These are phyloP conservation scores for Myiotriccus ornatus DNA, from an alignment of 2,797 vertebrate genomes.

Conservation along the genomic window DNA sequence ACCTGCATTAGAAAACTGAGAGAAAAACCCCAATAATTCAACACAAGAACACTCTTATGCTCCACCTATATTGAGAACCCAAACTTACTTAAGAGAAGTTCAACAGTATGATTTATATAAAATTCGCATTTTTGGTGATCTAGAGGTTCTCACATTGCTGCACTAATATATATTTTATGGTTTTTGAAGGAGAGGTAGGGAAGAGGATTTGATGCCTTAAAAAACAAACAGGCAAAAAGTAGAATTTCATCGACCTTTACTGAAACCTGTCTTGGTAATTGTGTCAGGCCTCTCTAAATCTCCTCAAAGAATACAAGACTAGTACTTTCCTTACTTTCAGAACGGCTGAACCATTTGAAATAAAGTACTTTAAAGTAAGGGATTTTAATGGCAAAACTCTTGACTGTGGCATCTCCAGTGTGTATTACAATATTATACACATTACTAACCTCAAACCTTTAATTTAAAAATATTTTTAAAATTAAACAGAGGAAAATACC, in stretches of 20 bases:
- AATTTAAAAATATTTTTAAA: slow-evolving; percentile 10
- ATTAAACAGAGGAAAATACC: slow-evolving; percentile 25
- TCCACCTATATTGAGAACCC: neutral
- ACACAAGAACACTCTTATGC: neutral
- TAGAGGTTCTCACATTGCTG: neutral
- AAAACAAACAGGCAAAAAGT: neutral
- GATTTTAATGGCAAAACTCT: neutral
- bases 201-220: neutral
- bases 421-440: neutral
- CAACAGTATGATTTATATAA: neutral
- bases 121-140: neutral
- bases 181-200: neutral
- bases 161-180: neutral
- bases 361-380: neutral
- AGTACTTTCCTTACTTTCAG: neutral
- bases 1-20: neutral
- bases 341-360: neutral
- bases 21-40: neutral
- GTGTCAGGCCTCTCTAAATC: neutral
- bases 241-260: neutral
- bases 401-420: neutral
- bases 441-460: neutral
- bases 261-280: neutral
- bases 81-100: neutral
- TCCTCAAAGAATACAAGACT: neutral